Conservation (phyloP, 2,888 invertebrate genomes). For the Volucella inanis region DNA sequence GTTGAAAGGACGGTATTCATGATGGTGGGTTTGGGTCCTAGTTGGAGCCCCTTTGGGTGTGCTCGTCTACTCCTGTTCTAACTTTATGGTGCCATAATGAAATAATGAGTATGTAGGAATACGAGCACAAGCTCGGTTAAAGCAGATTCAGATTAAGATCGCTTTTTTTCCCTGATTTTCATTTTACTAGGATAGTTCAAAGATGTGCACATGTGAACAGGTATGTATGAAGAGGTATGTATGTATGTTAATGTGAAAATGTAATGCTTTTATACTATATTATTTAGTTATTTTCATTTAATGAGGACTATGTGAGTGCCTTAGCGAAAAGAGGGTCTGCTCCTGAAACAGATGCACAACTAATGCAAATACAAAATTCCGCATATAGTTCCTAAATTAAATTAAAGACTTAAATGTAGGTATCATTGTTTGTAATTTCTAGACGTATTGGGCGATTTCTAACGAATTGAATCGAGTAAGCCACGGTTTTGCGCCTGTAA, state of each 20-base stretch:
- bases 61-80: constrained; percentile 2
- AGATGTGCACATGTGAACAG: background rate
- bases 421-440: too few relatives aligned
- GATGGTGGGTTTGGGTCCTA: constrained; percentile 12
- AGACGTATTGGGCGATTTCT: too few relatives aligned
- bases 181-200: too few relatives aligned
- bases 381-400: too few relatives aligned
- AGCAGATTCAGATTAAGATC: background rate
- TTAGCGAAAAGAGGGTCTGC: constrained; percentile 3
- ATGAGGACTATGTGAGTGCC: constrained; percentile 21
- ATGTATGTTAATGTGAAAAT: background rate
- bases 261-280: constrained; percentile 24
- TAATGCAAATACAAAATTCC: too few relatives aligned
- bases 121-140: constrained; percentile 1
- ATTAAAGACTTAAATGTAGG: too few relatives aligned
- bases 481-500: too few relatives aligned
- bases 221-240: background rate
- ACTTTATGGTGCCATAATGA: constrained; percentile 30
- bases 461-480: too few relatives aligned
- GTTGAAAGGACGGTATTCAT: constrained; percentile 27
- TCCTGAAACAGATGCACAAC: background rate
- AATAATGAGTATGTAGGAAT: constrained; percentile 35
- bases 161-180: background rate
- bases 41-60: background rate
- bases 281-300: constrained; percentile 42